Percentiles rank a stretch among this genome's conserved stretches.
These are phyloP conservation scores for Gnathonemus echidnorhynchus DNA, from an alignment of 2,113 vertebrate species.

Conservation along the genomic window DNA sequence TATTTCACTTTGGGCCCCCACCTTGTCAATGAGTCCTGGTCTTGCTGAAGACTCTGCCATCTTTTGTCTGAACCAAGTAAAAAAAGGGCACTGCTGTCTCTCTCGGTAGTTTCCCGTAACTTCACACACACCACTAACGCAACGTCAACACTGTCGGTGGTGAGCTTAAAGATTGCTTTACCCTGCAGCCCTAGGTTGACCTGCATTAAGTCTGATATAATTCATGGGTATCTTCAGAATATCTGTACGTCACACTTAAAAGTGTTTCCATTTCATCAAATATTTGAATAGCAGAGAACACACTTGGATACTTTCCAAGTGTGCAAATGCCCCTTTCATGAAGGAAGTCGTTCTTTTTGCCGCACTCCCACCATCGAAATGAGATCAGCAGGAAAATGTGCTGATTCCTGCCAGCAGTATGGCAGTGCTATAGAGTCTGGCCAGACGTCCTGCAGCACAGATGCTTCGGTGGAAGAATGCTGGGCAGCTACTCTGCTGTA, in stretches of 20 bases:
- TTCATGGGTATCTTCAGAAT: not conserved
- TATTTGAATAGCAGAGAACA: conserved; percentile 11
- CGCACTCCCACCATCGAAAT: not conserved
- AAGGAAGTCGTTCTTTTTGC: not conserved
- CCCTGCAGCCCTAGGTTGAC: not conserved
- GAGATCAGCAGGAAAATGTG: conserved; percentile 9
- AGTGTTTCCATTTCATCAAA: not conserved
- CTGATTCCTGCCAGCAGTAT: not conserved
- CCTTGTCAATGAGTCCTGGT: not conserved
- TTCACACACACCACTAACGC: not conserved
- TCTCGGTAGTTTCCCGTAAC: not conserved
- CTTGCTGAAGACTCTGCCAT: not conserved
- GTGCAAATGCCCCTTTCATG: conserved; percentile 4
- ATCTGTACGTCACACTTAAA: not conserved
- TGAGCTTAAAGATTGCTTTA: not conserved
- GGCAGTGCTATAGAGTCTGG: not conserved
- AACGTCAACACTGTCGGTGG: not conserved
- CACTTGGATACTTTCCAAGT: not conserved
- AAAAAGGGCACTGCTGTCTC: not conserved
- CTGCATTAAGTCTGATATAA: not conserved
- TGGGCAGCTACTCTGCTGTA: not conserved
- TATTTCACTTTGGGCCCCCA: not conserved
- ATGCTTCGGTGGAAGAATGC: not conserved
- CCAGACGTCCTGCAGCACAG: not conserved
- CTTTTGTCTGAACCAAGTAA: not conserved